Base-by-base conservation (phyloP, 2,888 invertebrate genomes). In the Platerodrilus igneus region DNA sequence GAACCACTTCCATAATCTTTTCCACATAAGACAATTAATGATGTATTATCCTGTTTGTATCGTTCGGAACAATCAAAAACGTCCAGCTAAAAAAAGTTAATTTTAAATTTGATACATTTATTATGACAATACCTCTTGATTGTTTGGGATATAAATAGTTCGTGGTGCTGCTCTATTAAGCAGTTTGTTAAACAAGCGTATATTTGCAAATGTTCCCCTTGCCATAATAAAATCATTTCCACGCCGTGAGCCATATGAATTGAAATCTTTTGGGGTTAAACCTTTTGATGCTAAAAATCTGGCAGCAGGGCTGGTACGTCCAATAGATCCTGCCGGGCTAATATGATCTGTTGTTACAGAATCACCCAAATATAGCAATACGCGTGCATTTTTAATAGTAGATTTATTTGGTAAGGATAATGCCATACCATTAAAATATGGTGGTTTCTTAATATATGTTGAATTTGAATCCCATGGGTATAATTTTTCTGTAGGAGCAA, bases 271-370 rank as follows among this genome's bases (percentile, higher is more conserved):
- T 0, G 96, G 93, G 0, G 88, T 87, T 8, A 97, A 64, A 0
- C 89, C 86, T 55, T 76, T 74, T 39, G 70, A 69, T 0, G 83
- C 78, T 8, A 94, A 71, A 67, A 81, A 91, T 59, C 89, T 73
- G 0, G 90, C 91, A 0, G 97, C 96, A 0, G 96, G 86, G 34
- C 94, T 94, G 65, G 86, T 94, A 36, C 95, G 74, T 0, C 96
- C 91, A 58, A 99, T 99, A 40, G 94, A 92, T 3, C 97, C 97
- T 11, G 97, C 97, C 0, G 97, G 97, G 2, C 95, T 95, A 49
- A 99, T 99, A 69, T 97, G 97, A 72, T 99, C 97, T 0, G 97
- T 97, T 16, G 97, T 99, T 4, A 99, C 95, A 0, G 94, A 96
- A 68, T 99, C 97, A 0, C 93, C 93, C 45, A 99, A 74, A 57